Evolutionary conservation across 2,797 vertebrate species (phyloP).

Genomic region (Enteromius viviparus): DNA sequence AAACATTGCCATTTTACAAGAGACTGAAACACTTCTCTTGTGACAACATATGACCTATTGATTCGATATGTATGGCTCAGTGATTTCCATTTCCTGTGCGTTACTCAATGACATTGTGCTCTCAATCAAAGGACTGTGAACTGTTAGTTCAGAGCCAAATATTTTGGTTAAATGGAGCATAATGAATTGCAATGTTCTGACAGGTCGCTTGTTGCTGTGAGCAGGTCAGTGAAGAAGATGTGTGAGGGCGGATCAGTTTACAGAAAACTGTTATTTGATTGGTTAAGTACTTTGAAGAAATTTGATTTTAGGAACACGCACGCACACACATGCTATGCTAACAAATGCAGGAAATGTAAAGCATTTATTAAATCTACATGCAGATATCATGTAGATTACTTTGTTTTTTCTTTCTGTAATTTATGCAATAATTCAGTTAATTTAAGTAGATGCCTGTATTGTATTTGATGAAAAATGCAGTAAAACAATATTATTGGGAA

Average conservation of each 20-base stretch:
- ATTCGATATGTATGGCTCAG: background rate
- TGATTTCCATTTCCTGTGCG: conserved; percentile 23
- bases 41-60: conserved; percentile 23
- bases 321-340: background rate
- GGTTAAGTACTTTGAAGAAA: conserved; percentile 18
- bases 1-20: background rate
- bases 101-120: conserved; percentile 37
- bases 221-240: conserved; percentile 23
- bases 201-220: conserved; percentile 5
- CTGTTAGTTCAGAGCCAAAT: conserved; percentile 29
- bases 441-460: background rate
- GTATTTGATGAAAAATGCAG: background rate
- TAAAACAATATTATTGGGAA: background rate
- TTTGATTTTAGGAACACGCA: background rate
- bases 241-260: conserved; percentile 15
- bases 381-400: background rate
- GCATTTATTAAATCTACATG: background rate
- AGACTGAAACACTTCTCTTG: background rate
- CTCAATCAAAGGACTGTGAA: conserved; percentile 17
- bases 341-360: background rate
- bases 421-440: background rate
- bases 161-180: conserved; percentile 50
- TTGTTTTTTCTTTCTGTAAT: background rate
- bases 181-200: conserved; percentile 41
- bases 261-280: conserved; percentile 30